Percentiles rank a stretch among this genome's conserved stretches.
These are phyloP conservation scores for Astatoreochromis straeleni DNA, from an alignment of 2,113 vertebrate genomes.

Conservation along the genomic window DNA sequence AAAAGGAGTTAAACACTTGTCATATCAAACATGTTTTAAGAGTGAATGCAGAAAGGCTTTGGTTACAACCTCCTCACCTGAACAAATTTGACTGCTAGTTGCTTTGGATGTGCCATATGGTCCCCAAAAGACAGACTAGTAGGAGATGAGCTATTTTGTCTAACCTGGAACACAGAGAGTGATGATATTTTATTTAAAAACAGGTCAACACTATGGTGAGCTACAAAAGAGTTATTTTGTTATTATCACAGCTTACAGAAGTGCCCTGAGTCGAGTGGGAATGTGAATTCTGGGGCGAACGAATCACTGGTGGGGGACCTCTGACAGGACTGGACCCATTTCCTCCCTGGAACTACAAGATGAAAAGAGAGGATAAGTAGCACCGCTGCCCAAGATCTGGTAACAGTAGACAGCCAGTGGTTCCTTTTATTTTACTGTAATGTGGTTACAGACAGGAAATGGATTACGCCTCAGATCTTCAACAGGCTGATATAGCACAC, in stretches of 20 bases:
- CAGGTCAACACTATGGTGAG: neutral
- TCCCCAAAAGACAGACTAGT: conserved; percentile 94
- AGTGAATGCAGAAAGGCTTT: neutral
- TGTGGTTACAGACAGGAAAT: neutral
- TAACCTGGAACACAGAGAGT: conserved; percentile 74
- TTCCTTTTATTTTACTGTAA: neutral
- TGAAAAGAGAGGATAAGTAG: neutral
- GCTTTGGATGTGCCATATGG: conserved; percentile 91
- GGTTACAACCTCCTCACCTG: conserved; percentile 75
- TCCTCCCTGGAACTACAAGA: conserved; percentile 88
- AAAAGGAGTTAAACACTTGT: neutral
- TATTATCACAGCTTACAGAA: conserved; percentile 75
- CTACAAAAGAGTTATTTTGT: neutral
- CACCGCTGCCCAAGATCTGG: neutral
- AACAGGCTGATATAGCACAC: neutral
- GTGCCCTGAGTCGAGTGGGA: conserved; percentile 92
- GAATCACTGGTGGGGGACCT: conserved; percentile 86
- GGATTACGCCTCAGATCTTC: neutral
- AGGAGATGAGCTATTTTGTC: conserved; percentile 97
- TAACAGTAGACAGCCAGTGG: neutral
- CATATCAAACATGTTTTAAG: neutral
- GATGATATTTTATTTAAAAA: neutral
- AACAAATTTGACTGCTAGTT: conserved; percentile 89
- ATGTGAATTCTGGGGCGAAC: conserved; percentile 96
- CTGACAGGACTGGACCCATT: conserved; percentile 97